phyloP scores from a whole-genome alignment of 92 coral and sea anemone species.

The Montipora capitata region DNA sequence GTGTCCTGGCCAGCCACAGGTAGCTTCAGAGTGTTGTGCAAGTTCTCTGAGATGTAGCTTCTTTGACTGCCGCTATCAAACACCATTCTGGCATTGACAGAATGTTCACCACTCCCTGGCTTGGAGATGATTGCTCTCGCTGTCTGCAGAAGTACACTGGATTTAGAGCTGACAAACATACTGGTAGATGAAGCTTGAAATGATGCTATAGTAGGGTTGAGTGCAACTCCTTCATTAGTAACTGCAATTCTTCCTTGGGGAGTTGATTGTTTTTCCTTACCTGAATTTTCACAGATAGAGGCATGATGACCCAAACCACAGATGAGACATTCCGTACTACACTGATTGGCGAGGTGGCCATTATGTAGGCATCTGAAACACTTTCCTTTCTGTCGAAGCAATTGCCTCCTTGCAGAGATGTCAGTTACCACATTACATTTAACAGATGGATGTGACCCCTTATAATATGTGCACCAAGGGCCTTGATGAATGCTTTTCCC shows the following conservation, averaged over 20 bases:
- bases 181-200: slow-evolving; percentile 18
- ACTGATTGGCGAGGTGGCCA: slow-evolving; percentile 4
- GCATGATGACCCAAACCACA: slow-evolving; percentile 9
- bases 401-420: slow-evolving; percentile 1
- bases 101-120: slow-evolving; percentile 17
- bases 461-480: too few species aligned
- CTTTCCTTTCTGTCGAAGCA: slow-evolving; percentile 3
- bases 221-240: background rate
- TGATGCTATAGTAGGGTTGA: background rate
- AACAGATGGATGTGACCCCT: background rate
- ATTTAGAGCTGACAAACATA: background rate
- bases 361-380: slow-evolving; percentile 5
- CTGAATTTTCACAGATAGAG: background rate
- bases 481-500: background rate
- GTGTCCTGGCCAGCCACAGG: background rate
- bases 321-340: background rate
- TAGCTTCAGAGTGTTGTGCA: background rate
- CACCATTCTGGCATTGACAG: background rate
- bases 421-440: slow-evolving; percentile 2
- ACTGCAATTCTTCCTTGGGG: background rate
- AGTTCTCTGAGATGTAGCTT: background rate
- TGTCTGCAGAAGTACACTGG: background rate
- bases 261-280: background rate
- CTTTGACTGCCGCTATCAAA: background rate
- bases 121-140: slow-evolving; percentile 10